Conservation (phyloP, 2,888 invertebrate species). For the Mylabris sibirica region DNA sequence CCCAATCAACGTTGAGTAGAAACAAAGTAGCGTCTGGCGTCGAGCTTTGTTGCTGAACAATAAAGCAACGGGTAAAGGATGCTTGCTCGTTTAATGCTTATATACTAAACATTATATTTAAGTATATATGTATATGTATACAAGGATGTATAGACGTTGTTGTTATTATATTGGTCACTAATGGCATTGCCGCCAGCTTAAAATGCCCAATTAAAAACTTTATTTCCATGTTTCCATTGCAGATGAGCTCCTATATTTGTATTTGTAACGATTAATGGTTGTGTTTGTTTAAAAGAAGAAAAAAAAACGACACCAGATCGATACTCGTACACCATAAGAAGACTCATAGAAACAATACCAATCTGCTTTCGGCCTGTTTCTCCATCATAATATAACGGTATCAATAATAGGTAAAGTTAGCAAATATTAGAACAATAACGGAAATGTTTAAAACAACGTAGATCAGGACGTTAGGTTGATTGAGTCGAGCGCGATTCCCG, state of each 20-base stretch:
- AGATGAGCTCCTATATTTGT: slow-evolving; percentile 16
- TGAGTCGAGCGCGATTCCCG: slow-evolving; percentile 34
- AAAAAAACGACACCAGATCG: too few relatives aligned
- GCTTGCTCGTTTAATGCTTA: slow-evolving; percentile 59
- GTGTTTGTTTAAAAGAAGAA: not conserved
- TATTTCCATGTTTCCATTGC: slow-evolving; percentile 52
- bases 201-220: slow-evolving; percentile 59
- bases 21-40: slow-evolving; percentile 59
- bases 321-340: too few relatives aligned
- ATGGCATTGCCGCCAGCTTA: slow-evolving; percentile 46
- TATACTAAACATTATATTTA: slow-evolving; percentile 41
- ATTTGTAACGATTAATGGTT: not conserved
- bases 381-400: not conserved
- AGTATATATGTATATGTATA: not conserved
- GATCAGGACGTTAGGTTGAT: slow-evolving; percentile 29
- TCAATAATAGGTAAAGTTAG: not conserved
- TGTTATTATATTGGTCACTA: slow-evolving; percentile 56
- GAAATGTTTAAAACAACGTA: not conserved
- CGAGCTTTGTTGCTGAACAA: slow-evolving; percentile 57
- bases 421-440: not conserved
- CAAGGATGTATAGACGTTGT: slow-evolving; percentile 42
- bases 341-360: not conserved
- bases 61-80: slow-evolving; percentile 58
- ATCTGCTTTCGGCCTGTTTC: not conserved
- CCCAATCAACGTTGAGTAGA: slow-evolving; percentile 56